A percentile compares a stretch with the other conserved stretches of the same genome.
Evolutionary conservation across 2,888 invertebrate species (phyloP).

Genomic region (Philereme transversata): DNA sequence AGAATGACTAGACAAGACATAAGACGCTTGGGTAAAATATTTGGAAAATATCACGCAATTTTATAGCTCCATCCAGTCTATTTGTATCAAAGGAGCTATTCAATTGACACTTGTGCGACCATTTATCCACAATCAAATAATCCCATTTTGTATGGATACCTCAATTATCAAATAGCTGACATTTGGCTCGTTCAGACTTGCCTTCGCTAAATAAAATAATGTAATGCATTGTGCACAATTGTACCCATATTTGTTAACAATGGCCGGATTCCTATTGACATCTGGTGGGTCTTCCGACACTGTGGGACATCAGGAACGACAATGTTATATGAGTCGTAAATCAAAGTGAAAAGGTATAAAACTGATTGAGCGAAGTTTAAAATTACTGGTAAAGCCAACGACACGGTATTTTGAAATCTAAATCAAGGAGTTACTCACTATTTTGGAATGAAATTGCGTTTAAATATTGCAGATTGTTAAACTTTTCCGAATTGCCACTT

Average conservation of each 20-base stretch:
- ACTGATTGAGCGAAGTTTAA: slow-evolving; percentile 10
- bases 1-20: too few relatives aligned
- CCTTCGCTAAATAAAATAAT: slow-evolving; percentile 73
- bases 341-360: slow-evolving; percentile 14
- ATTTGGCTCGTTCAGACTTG: slow-evolving; percentile 71
- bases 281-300: slow-evolving; percentile 60
- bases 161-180: slow-evolving; percentile 76
- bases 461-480: slow-evolving; percentile 50
- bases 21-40: too few relatives aligned
- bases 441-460: slow-evolving; percentile 29
- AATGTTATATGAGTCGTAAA: slow-evolving; percentile 5
- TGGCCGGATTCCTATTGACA: slow-evolving; percentile 68
- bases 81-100: background rate
- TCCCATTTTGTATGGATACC: slow-evolving; percentile 54
- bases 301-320: background rate
- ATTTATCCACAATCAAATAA: slow-evolving; percentile 42
- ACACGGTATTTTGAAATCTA: slow-evolving; percentile 17
- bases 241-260: slow-evolving; percentile 81
- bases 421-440: slow-evolving; percentile 18
- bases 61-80: background rate
- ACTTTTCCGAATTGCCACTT: slow-evolving; percentile 64
- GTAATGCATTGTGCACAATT: slow-evolving; percentile 74
- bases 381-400: background rate
- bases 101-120: slow-evolving; percentile 4
- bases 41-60: too few relatives aligned